Evolutionary conservation across 1,140 invertebrate species (phyloP), one percentile per base, ranked within the genome.

Genomic region (Calosoma granatense): DNA sequence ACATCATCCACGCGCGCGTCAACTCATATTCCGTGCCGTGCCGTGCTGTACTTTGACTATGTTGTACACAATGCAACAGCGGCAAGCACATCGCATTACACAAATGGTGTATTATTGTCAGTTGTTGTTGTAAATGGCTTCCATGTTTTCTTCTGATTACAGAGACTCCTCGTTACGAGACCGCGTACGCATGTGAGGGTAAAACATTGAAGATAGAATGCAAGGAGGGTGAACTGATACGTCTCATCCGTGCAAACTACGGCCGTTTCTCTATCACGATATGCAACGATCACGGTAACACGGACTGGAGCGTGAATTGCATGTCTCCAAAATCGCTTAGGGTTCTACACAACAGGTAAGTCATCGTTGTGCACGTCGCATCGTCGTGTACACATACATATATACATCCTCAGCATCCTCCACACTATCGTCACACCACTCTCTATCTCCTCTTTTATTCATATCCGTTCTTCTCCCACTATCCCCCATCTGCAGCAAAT

Each of bases 241-340:
- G 94, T 67, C 78, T 97, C 59, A 91, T 94, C 65, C 81, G 93
- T 59, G 94, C 93, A 60, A 96, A 96, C 79, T 97, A 95, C 71
- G 94, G 94, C 51, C 82, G 94, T 61, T 97, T 94, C 76, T 93
- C 90, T 57, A 94, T 96, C 73, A 92, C 90, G 65, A 92, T 96
- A 70, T 97, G 94, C 79, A 97, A 97, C 73, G 90, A 94, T 67
- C 89, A 94, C 70, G 93, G 93, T 56, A 87, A 92, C 75, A 92
- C 90, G n/a, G 92, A 94, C 65, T 96, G 93, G 93, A 93, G 90
- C 74, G 90, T 96, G 63, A 93, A 95, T 73, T 97, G 94, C 72
- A 93, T 92, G 85, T 90, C 90, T 52, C 84, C 83, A 20, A 89
- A 86, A 67, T 88, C 86, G 55, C 78, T 89, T 60, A 76, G 87